Evolutionary conservation across 2,113 vertebrate genomes (phyloP).

Genomic region (Serinus canaria): DNA sequence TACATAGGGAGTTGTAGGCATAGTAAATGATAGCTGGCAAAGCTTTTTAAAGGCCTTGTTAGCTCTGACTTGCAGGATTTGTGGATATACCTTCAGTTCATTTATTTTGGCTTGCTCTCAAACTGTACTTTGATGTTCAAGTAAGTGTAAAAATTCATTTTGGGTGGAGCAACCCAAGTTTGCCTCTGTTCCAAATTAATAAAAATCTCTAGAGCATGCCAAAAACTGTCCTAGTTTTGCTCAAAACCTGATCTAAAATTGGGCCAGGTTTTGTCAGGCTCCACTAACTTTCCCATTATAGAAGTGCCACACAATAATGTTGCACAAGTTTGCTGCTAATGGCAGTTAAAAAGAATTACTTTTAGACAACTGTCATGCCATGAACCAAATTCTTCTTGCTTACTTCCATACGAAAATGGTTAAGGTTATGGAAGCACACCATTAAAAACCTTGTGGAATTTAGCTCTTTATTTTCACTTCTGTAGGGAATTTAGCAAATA

Average conservation of each 20-base stretch:
- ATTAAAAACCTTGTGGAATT: background rate
- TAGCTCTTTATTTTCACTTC: background rate
- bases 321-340: background rate
- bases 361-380: background rate
- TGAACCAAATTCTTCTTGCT: background rate
- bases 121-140: constrained; percentile 30
- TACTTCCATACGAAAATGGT: background rate
- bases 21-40: background rate
- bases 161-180: background rate
- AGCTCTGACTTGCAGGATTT: background rate
- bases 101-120: background rate
- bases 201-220: background rate
- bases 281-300: background rate
- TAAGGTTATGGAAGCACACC: background rate
- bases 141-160: constrained; percentile 16
- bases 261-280: constrained; percentile 22
- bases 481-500: background rate
- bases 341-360: background rate
- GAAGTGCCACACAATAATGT: background rate
- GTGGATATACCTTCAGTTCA: background rate
- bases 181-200: background rate
- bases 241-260: background rate
- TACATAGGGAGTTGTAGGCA: background rate
- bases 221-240: background rate
- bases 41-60: background rate